Conservation (phyloP, 2,888 invertebrate genomes). For the Mystacides longicornis region DNA sequence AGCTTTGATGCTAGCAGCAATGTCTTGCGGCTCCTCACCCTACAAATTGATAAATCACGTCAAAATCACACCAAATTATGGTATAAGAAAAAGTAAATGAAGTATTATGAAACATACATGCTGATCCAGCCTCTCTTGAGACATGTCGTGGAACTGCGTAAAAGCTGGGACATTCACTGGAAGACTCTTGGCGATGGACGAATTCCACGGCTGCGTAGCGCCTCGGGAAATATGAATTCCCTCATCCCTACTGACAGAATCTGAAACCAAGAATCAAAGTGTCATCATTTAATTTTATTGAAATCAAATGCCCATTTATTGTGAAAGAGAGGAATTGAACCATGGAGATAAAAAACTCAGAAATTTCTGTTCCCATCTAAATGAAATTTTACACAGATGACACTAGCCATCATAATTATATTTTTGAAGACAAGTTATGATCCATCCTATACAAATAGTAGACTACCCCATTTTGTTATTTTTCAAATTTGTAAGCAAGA, state of each 20-base stretch:
- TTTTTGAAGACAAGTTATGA: too few relatives aligned
- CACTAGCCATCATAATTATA: too few relatives aligned
- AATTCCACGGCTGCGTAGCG: constrained; percentile 33
- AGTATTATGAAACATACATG: constrained; percentile 14
- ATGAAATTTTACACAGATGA: background rate
- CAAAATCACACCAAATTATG: background rate
- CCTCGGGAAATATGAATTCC: constrained; percentile 49
- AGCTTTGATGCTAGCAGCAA: constrained; percentile 89
- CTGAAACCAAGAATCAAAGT: constrained; percentile 27
- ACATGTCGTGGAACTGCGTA: constrained; percentile 32
- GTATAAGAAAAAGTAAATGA: background rate
- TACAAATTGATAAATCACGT: constrained; percentile 3
- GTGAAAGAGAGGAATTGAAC: too few relatives aligned
- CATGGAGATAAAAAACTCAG: too few relatives aligned
- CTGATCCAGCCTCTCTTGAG: constrained; percentile 26
- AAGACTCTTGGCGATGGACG: constrained; percentile 64
- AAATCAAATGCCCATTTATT: too few relatives aligned
- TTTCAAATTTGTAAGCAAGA: too few relatives aligned
- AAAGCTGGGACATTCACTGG: constrained; percentile 71
- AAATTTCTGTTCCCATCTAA: background rate
- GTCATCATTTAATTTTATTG: background rate
- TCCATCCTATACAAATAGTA: too few relatives aligned
- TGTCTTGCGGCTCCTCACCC: constrained; percentile 65
- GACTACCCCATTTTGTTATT: too few relatives aligned
- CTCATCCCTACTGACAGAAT: constrained; percentile 52